Evolutionary conservation across 2,888 invertebrate genomes (phyloP).

Genomic region (Thelaira solivaga): DNA sequence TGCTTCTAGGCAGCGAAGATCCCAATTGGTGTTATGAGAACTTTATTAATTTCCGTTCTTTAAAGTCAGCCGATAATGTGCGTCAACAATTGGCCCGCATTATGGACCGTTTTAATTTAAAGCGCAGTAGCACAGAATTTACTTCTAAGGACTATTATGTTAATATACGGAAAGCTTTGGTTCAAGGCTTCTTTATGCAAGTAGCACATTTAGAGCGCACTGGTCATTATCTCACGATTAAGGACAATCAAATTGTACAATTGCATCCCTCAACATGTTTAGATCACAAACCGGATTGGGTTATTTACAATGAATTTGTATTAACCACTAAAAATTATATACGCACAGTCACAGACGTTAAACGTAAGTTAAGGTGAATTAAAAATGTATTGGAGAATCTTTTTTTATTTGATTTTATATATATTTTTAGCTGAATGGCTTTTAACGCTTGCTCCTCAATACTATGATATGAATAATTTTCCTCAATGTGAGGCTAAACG

Average conservation of each 20-base stretch:
- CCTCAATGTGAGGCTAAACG: constrained; percentile 98
- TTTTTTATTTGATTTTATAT: constrained; percentile 11
- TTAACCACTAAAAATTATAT: constrained; percentile 99
- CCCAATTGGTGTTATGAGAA: constrained; percentile 99
- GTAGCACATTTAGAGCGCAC: constrained; percentile 98
- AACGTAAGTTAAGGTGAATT: constrained; percentile 84
- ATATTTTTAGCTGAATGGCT: constrained; percentile 90
- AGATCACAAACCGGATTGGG: constrained; percentile 99
- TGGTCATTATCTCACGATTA: constrained; percentile 98
- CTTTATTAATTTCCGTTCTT: constrained; percentile 98
- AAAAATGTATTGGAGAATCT: neutral
- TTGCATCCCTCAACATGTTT: constrained; percentile 99
- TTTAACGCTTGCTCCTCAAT: constrained; percentile 95
- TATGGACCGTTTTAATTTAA: constrained; percentile 97
- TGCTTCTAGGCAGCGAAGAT: constrained; percentile 98
- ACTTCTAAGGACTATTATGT: constrained; percentile 99
- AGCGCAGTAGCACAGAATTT: constrained; percentile 97
- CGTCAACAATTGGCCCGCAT: constrained; percentile 97
- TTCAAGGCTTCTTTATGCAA: constrained; percentile 99
- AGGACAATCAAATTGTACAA: constrained; percentile 99
- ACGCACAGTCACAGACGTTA: constrained; percentile 98
- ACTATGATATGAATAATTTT: constrained; percentile 98
- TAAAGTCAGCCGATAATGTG: constrained; percentile 99
- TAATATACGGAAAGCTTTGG: constrained; percentile 98
- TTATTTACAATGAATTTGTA: constrained; percentile 99